These are phyloP conservation scores for Diglossa cyanea DNA, from an alignment of 2,797 vertebrate species.

Conservation along the genomic window DNA sequence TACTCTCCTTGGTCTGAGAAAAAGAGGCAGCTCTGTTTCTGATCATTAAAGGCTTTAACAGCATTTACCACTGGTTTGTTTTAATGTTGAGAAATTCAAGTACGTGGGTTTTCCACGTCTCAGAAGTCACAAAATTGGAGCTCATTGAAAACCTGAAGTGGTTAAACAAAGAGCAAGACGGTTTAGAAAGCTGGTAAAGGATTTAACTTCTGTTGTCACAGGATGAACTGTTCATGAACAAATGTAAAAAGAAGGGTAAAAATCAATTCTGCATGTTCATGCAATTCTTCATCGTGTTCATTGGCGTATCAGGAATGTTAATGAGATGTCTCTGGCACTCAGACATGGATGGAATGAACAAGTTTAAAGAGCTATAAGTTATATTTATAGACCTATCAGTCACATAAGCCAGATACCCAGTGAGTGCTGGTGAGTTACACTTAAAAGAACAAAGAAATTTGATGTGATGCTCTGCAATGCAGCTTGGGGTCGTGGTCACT, in stretches of 20 bases:
- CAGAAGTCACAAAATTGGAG: neutral
- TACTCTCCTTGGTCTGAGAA: neutral
- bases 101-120: neutral
- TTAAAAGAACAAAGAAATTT: neutral
- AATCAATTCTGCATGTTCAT: neutral
- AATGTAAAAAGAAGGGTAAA: neutral
- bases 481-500: neutral
- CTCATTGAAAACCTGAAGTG: neutral
- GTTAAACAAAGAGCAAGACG: neutral
- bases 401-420: neutral
- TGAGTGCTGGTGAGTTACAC: neutral
- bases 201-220: neutral
- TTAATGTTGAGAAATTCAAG: neutral
- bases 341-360: neutral
- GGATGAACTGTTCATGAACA: neutral
- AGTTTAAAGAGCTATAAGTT: neutral
- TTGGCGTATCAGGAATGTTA: neutral
- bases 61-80: neutral
- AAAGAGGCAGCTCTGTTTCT: neutral
- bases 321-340: neutral
- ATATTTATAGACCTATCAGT: neutral
- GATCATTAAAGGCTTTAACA: neutral
- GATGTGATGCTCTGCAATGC: rapidly evolving
- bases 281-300: neutral
- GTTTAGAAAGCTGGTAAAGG: neutral